These are phyloP conservation scores for Aphis craccivora DNA, from an alignment of 1,140 invertebrate species.

Conservation along the genomic window DNA sequence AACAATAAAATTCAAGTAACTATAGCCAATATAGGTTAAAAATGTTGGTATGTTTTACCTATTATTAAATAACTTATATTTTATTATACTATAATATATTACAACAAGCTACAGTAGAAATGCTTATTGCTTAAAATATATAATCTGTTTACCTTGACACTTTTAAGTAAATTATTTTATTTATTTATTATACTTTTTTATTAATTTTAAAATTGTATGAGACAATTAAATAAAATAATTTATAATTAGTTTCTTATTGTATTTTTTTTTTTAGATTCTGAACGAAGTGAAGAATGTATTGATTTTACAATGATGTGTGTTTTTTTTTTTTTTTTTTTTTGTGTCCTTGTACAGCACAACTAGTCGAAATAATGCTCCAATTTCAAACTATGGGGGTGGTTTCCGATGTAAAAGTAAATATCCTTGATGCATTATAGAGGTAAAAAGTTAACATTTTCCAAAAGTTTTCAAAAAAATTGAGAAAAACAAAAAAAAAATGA, in stretches of 20 bases:
- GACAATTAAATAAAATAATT: not conserved
- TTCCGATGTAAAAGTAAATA: too few species aligned
- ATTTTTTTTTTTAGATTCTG: too few species aligned
- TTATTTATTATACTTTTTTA: not conserved
- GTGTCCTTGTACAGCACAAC: too few species aligned
- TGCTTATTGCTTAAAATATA: not conserved
- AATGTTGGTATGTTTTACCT: not conserved
- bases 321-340: too few species aligned
- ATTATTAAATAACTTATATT: not conserved
- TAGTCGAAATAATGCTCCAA: too few species aligned
- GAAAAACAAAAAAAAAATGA: too few species aligned
- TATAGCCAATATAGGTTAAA: not conserved
- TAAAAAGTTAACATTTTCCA: too few species aligned
- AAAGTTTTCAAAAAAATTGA: too few species aligned
- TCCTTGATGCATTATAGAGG: too few species aligned
- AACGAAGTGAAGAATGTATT: too few species aligned
- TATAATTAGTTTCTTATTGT: not conserved
- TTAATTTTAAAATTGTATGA: not conserved
- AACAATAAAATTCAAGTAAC: not conserved
- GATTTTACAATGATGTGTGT: too few species aligned
- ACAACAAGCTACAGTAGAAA: not conserved
- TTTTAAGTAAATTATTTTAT: not conserved
- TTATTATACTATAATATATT: not conserved
- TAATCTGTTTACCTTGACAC: slow-evolving; percentile 36
- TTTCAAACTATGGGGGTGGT: too few species aligned